Conservation (phyloP, 2,113 vertebrate genomes). For the Dicrurus megarhynchus region DNA sequence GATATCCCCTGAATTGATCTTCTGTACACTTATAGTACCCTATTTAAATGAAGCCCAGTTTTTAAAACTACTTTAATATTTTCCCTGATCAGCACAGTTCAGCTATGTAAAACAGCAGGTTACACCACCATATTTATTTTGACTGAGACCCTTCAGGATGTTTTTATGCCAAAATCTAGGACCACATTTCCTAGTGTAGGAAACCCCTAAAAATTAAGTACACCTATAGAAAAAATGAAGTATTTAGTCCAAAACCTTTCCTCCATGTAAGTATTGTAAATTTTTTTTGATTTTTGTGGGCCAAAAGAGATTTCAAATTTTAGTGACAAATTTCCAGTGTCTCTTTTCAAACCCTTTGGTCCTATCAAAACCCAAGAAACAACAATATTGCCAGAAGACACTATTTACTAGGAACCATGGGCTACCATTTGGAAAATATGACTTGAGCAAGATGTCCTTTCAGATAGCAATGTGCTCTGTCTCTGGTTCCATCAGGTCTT, state of each 20-base stretch:
- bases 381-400: neutral
- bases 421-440: neutral
- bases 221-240: neutral
- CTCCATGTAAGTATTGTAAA: neutral
- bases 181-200: neutral
- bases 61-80: neutral
- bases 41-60: neutral
- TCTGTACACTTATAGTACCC: neutral
- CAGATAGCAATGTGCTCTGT: neutral
- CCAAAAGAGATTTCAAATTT: neutral
- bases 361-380: neutral
- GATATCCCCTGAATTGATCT: neutral
- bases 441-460: neutral
- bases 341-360: neutral
- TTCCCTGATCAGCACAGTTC: neutral
- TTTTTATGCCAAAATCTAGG: neutral
- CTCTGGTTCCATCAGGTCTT: slow-evolving; percentile 62
- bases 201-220: neutral
- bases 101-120: neutral
- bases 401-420: neutral
- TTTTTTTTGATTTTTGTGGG: neutral
- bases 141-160: neutral
- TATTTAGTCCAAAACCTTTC: neutral
- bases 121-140: neutral
- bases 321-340: neutral